A percentile compares a stretch with the other conserved stretches of the same genome.
Conservation (phyloP, 2,888 invertebrate species). For the Drosophila siamana region DNA sequence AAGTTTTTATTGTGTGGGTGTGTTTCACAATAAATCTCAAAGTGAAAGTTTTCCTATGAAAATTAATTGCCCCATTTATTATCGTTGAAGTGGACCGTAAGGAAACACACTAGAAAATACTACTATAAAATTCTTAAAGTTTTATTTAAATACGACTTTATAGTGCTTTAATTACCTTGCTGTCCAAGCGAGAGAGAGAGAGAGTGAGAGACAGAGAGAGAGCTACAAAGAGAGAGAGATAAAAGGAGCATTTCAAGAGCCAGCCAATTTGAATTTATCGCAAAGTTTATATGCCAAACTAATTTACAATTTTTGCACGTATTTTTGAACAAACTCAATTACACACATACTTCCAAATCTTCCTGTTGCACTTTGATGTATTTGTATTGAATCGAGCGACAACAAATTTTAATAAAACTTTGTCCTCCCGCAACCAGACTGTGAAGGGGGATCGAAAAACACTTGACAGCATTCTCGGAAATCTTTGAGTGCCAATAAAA, state of each 20-base stretch:
- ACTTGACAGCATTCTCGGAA: slow-evolving; percentile 27
- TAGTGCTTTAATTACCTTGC: background rate
- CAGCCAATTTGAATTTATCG: slow-evolving; percentile 31
- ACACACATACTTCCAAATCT: slow-evolving; percentile 52
- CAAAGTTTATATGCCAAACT: slow-evolving; percentile 34
- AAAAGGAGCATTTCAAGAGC: background rate
- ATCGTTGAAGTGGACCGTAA: slow-evolving; percentile 8
- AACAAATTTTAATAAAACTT: slow-evolving; percentile 51
- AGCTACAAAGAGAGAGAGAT: background rate
- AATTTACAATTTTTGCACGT: slow-evolving; percentile 62
- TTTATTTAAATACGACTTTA: slow-evolving; percentile 16
- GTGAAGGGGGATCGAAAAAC: background rate
- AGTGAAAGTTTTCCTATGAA: slow-evolving; percentile 36
- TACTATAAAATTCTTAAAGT: slow-evolving; percentile 26
- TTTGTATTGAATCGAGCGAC: slow-evolving; percentile 6
- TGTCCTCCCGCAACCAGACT: slow-evolving; percentile 14
- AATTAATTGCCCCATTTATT: slow-evolving; percentile 58
- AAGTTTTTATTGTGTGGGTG: slow-evolving; percentile 8
- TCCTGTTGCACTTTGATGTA: slow-evolving; percentile 42
- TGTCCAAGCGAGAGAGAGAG: background rate
- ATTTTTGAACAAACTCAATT: slow-evolving; percentile 65
- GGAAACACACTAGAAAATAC: background rate
- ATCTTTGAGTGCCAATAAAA: slow-evolving; percentile 17
- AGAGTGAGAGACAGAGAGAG: background rate
- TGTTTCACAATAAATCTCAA: slow-evolving; percentile 25